These are phyloP conservation scores for Pterobdella sp. DNA, from an alignment of 2,888 invertebrate species.

Conservation along the genomic window DNA sequence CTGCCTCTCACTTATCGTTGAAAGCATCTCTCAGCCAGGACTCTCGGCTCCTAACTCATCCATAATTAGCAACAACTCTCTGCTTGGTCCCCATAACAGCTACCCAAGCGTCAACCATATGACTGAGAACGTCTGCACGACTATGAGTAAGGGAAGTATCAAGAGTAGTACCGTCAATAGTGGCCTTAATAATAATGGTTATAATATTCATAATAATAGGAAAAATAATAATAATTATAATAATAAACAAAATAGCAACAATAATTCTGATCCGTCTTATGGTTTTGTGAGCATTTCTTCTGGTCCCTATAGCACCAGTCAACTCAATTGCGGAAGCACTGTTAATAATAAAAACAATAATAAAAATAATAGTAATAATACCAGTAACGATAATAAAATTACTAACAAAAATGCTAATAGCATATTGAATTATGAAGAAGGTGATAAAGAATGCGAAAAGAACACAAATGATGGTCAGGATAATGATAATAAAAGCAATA, in stretches of 20 bases:
- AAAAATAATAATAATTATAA: neutral
- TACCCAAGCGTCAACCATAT: neutral
- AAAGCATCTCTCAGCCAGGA: slow-evolving; percentile 54
- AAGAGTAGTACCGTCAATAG: neutral
- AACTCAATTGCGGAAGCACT: too few relatives aligned
- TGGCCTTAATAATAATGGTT: neutral
- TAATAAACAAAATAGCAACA: neutral
- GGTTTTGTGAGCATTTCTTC: too few relatives aligned
- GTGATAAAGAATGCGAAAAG: too few relatives aligned
- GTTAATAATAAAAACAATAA: slow-evolving; percentile 4
- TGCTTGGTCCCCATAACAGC: neutral
- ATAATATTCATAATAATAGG: neutral
- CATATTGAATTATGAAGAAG: too few relatives aligned
- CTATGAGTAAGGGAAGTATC: neutral
- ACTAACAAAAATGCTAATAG: neutral
- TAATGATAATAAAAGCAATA: neutral
- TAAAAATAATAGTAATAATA: neutral
- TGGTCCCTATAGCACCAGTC: too few relatives aligned
- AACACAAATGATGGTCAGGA: too few relatives aligned
- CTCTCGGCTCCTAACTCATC: neutral
- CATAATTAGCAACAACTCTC: neutral
- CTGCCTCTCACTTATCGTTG: slow-evolving; percentile 64
- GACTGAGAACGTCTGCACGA: neutral
- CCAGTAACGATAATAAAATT: neutral
- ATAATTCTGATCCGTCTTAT: neutral